Percentiles rank a stretch among this genome's conserved stretches.
Evolutionary conservation across 2,888 invertebrate genomes (phyloP).

Genomic region (Melinaea menophilus): DNA sequence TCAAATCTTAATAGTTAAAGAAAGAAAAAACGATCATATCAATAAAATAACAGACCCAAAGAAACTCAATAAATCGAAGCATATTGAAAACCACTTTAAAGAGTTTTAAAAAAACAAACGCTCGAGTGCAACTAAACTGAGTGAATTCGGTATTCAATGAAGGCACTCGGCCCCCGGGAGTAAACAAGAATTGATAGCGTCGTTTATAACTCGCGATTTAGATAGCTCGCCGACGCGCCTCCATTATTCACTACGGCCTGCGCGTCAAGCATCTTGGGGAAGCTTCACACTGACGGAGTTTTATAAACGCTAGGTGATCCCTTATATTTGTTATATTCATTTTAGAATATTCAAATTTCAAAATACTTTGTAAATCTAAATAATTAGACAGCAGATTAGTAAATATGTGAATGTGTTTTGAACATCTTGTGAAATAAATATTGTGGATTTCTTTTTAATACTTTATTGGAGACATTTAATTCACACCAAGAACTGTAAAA

Average conservation of each 20-base stretch:
- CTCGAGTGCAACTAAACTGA: conserved; percentile 14
- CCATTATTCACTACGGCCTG: conserved; percentile 39
- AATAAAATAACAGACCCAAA: not conserved
- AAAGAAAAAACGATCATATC: not conserved
- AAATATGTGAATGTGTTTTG: too few relatives aligned
- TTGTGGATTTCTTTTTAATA: too few relatives aligned
- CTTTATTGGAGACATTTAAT: too few relatives aligned
- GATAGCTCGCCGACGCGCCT: conserved; percentile 49
- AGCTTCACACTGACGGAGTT: conserved; percentile 18
- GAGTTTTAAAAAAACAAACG: conserved; percentile 11
- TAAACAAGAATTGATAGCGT: conserved; percentile 69
- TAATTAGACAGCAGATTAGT: not conserved
- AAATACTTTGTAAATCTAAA: not conserved
- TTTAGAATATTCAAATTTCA: not conserved
- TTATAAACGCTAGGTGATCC: conserved; percentile 27
- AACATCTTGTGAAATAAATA: too few relatives aligned
- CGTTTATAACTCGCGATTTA: conserved; percentile 69
- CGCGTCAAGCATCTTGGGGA: conserved; percentile 21
- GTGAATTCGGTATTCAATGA: conserved; percentile 34
- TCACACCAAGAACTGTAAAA: too few relatives aligned
- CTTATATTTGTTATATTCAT: not conserved
- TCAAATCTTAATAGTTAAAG: not conserved
- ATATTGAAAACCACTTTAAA: conserved; percentile 2
- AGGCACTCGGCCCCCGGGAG: conserved; percentile 43
- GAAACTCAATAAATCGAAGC: not conserved